Percentiles rank a stretch among this genome's conserved stretches.
phyloP scores from a whole-genome alignment of 35 echinoderm and acorn worm genomes.

The Chiridota heheva region DNA sequence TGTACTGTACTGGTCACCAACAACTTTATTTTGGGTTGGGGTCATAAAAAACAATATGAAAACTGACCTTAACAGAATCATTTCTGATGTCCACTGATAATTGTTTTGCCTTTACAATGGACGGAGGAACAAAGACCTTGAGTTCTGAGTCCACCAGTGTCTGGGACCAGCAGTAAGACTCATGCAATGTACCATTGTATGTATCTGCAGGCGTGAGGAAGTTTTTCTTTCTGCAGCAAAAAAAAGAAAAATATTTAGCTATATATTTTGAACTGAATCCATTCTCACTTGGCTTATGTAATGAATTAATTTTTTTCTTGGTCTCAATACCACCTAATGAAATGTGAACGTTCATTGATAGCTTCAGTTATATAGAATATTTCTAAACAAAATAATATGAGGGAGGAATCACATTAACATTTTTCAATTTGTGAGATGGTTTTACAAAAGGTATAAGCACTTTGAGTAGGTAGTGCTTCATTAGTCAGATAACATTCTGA shows the following conservation, averaged over 20 bases:
- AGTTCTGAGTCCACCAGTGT: conserved; percentile 73
- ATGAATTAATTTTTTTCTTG: background rate
- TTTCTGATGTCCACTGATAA: conserved; percentile 62
- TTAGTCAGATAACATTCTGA: no score
- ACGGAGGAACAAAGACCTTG: conserved; percentile 76
- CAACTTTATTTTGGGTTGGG: no score
- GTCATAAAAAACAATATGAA: no score
- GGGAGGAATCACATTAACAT: no score
- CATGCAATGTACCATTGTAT: conserved; percentile 76
- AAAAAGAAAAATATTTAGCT: background rate
- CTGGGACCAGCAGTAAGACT: conserved; percentile 82
- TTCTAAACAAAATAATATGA: no score
- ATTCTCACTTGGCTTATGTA: background rate
- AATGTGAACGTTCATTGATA: background rate
- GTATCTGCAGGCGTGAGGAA: conserved; percentile 65
- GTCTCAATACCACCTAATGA: background rate
- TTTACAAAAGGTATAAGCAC: no score
- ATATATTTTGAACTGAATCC: background rate
- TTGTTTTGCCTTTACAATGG: conserved; percentile 81
- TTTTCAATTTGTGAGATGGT: no score
- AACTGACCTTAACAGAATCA: conserved; percentile 74
- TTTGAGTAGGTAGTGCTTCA: no score
- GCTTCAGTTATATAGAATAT: background rate
- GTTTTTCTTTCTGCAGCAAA: background rate
- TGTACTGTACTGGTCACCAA: no score